Conservation (phyloP, 1,140 invertebrate species). For the Psilanteris sp. region DNA sequence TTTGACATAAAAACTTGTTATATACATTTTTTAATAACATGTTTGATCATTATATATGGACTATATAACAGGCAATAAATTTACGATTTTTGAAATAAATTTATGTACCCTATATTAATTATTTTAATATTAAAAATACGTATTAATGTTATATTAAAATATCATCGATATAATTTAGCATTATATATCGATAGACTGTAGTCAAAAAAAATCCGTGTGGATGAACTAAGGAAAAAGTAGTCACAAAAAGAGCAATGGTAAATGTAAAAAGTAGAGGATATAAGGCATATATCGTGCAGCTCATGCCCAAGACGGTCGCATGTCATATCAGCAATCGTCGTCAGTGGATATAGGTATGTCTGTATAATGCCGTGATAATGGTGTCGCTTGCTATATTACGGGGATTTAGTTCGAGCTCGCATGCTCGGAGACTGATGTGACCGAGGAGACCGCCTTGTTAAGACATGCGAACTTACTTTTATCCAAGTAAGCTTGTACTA, state of each 20-base stretch:
- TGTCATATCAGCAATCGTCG: conserved; percentile 80
- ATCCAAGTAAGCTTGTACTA: conserved; percentile 34
- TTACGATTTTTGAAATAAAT: no score
- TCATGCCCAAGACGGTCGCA: conserved; percentile 78
- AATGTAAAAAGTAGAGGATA: conserved; percentile 13
- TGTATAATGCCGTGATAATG: conserved; percentile 77
- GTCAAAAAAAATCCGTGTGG: background rate
- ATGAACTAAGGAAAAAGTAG: background rate
- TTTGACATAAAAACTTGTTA: no score
- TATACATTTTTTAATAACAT: no score
- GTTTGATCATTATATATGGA: no score
- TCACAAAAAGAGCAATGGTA: background rate
- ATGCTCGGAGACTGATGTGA: conserved; percentile 80
- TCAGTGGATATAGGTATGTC: conserved; percentile 76
- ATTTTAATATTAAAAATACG: no score
- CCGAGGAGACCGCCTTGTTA: conserved; percentile 78
- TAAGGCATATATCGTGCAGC: conserved; percentile 73
- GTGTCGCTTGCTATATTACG: conserved; percentile 70
- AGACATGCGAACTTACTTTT: conserved; percentile 75
- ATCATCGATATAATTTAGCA: no score
- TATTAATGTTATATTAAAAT: no score
- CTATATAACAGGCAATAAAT: no score
- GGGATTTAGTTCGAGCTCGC: conserved; percentile 76
- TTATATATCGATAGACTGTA: no score
- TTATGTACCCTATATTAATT: no score